These are phyloP conservation scores for Cotesia chilonis DNA, from an alignment of 1,140 invertebrate genomes.

Conservation along the genomic window DNA sequence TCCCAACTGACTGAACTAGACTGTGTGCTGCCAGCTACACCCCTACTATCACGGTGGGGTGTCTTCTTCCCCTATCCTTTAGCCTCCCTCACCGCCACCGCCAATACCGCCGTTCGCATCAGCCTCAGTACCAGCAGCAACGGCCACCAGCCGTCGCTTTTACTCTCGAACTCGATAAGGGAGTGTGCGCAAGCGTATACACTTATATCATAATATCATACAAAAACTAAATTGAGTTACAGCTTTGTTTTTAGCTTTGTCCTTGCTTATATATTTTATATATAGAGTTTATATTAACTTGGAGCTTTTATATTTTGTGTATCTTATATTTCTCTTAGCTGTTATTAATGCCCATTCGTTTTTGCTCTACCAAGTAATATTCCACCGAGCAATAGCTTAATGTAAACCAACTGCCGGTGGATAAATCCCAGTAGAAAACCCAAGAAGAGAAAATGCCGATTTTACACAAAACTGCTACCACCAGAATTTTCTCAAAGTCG, in stretches of 20 bases:
- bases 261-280: no score
- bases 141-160: conserved; percentile 48
- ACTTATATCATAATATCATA: conserved; percentile 1
- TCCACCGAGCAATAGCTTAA: no score
- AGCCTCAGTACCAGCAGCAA: conserved; percentile 25
- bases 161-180: conserved; percentile 62
- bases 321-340: no score
- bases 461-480: conserved; percentile 45
- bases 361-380: no score
- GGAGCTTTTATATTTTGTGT: no score
- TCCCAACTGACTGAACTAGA: conserved; percentile 34
- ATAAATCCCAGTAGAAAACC: conserved; percentile 1
- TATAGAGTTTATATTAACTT: no score
- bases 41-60: conserved; percentile 26
- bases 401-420: not conserved
- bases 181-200: conserved; percentile 47
- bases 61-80: conserved; percentile 20
- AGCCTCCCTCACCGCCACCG: conserved; percentile 19
- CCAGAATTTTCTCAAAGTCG: conserved; percentile 51
- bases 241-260: not conserved
- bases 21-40: conserved; percentile 46
- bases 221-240: not conserved
- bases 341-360: no score
- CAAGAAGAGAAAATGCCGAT: conserved; percentile 47
- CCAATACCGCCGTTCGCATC: conserved; percentile 30